Evolutionary conservation across 2,113 vertebrate species (phyloP), one percentile per base, ranked within the genome.

Genomic region (Pogonocichla stellata): DNA sequence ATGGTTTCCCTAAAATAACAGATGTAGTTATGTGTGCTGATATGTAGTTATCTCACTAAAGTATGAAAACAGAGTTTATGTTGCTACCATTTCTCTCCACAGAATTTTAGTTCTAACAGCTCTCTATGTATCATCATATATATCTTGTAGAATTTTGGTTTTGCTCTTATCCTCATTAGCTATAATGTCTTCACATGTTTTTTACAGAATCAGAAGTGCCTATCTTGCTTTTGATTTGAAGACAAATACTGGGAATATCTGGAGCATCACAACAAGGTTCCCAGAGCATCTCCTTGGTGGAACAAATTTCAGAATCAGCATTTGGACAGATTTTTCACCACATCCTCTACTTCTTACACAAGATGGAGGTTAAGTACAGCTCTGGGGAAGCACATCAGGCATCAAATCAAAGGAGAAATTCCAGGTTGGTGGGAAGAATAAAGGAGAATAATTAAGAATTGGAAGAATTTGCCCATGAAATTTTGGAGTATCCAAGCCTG

Each of bases 231-330:
- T 50, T 57, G 96, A 98, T 57, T 74, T 81, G 31, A 74, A 95
- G 66, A 96, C 97, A 34, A 98, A 98, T 33, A 90, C 95, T 0
- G 98, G 98, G 31, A 98, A 73, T 82, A 95, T 98, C 66, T 98
- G 98, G 98, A 98, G 96, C 58, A 28, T 91, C 0, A 2, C 69
- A 28, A 96, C 95, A 45, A 80, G 47, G 19, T 97, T 98, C 86
- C 97, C 97, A n/a, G 48, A 89, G 25, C 74, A 69, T 17, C 79
- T 97, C 25, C 72, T 97, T 28, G 40, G 72, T 34, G 80, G 97
- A 53, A 89, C 57, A 20, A 96, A 95, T 48, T 89, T 98, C 67
- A 95, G 70, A 69, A 40, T 98, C 40, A 96, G 61, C 2, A 5
- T 98, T 74, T 94, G 89, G 75, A 96, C 67, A 29, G 94, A 95